Conservation (phyloP, 37 sponge, comb jelly and placozoan genomes). For the Bolinopsis microptera region DNA sequence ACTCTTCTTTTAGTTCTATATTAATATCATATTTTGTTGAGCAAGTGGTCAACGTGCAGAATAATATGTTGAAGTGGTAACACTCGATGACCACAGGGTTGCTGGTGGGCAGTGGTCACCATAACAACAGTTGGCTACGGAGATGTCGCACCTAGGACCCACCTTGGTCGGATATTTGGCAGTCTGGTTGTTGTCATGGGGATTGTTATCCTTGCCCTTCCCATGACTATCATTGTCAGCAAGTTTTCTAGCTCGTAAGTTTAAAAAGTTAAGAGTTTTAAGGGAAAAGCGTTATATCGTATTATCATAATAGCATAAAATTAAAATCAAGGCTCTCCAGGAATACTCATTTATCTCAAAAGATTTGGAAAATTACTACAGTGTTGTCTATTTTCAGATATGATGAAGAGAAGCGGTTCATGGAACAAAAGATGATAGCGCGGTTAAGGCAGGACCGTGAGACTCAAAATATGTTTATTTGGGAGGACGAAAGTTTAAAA, state of each 20-base stretch:
- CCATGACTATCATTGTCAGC: constrained; percentile 34
- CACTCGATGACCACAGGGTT: no score
- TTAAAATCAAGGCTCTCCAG: no score
- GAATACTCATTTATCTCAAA: no score
- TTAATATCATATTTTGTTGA: no score
- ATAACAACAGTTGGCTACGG: constrained; percentile 20
- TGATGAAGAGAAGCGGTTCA: background rate
- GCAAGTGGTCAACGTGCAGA: no score
- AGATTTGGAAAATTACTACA: no score
- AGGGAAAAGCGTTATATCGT: no score
- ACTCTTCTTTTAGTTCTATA: no score
- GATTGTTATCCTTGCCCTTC: constrained; percentile 33
- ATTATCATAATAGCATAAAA: no score
- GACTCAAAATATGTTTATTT: background rate
- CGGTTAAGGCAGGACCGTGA: background rate
- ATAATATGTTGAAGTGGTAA: no score
- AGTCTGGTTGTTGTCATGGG: constrained; percentile 35
- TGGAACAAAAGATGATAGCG: constrained; percentile 10
- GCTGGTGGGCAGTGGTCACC: constrained; percentile 23
- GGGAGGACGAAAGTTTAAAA: background rate
- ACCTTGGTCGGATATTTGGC: background rate
- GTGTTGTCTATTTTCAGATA: constrained; percentile 31
- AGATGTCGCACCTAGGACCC: background rate
- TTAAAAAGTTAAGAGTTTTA: no score
- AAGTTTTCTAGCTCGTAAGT: constrained; percentile 48